Conservation (phyloP, 2,797 vertebrate species). For the Caiman crocodilus region DNA sequence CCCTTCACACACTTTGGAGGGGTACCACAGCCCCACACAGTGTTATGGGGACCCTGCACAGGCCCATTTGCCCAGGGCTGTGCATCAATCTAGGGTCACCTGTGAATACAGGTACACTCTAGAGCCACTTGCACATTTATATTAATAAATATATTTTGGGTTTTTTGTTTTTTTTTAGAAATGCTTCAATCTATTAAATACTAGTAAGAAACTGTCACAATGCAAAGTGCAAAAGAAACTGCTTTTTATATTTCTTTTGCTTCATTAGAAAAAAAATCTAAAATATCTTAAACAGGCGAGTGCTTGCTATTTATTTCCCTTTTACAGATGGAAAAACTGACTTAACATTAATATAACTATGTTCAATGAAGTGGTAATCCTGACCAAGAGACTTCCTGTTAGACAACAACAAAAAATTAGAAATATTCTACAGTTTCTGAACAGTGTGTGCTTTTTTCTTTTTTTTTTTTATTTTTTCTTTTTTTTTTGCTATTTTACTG, state of each 20-base stretch:
- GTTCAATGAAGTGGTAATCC: neutral
- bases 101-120: too few relatives aligned
- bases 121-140: too few relatives aligned
- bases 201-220: neutral
- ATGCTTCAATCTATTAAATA: neutral
- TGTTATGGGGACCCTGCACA: too few relatives aligned
- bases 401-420: neutral
- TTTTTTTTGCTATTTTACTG: neutral
- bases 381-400: neutral
- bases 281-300: neutral
- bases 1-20: too few relatives aligned
- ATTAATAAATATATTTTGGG: too few relatives aligned
- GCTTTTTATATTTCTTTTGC: neutral
- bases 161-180: conserved; percentile 16
- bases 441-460: neutral
- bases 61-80: too few relatives aligned
- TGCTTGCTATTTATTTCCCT: neutral
- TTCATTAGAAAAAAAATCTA: neutral
- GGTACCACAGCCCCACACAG: too few relatives aligned
- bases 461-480: neutral
- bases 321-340: conserved; percentile 34
- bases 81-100: too few relatives aligned
- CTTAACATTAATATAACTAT: neutral
- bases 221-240: neutral
- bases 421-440: neutral